Base-by-base conservation (phyloP, 2,113 vertebrate species). In the Nymphicus hollandicus region DNA sequence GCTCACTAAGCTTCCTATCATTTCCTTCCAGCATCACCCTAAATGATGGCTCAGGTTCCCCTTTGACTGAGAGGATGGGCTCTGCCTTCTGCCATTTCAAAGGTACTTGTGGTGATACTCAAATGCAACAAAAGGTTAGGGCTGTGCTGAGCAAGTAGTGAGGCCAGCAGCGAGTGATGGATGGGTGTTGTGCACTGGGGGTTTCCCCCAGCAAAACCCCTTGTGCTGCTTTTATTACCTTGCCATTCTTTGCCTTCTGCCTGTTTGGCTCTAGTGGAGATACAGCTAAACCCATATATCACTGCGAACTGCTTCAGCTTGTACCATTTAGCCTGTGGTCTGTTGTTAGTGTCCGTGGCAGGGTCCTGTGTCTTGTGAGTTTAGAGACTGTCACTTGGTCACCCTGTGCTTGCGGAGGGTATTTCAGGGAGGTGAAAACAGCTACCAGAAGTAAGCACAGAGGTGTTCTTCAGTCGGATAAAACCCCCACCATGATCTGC, bases 151-250 rank as follows among this genome's bases (percentile, higher is more conserved):
- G 50, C 28, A 13, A 29, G 81, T 6, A n/a, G 60, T 18, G 60
- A 39, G 60, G 53, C 55, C 0, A 0, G 0, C 0, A 1, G 43
- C 1, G 27, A 46, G 52, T n/a, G 64, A 47, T 17, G 58, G 39
- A 4, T 71, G 65, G 41, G 41, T 46, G 33, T 14, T 9, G 8
- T 35, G 63, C 63, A 4, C 24, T 5, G 43, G 5, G 35, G 53
- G 22, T 8, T 78, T 28, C 17, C 43, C 61, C 18, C 44, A 13
- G 29, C 35, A 78, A 50, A 91, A 9, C 78, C 29, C 33, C 6
- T 8, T 7, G 35, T 50, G 61, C 47, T 16, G 3, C 11, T 4
- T 43, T 44, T 22, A 23, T 41, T 28, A 25, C 44, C 25, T 68
- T 58, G n/a, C 22, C 49, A 2, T 50, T 66, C 70, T 41, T 63